Conservation (phyloP, 2,888 invertebrate genomes). For the Elysia crispata region DNA sequence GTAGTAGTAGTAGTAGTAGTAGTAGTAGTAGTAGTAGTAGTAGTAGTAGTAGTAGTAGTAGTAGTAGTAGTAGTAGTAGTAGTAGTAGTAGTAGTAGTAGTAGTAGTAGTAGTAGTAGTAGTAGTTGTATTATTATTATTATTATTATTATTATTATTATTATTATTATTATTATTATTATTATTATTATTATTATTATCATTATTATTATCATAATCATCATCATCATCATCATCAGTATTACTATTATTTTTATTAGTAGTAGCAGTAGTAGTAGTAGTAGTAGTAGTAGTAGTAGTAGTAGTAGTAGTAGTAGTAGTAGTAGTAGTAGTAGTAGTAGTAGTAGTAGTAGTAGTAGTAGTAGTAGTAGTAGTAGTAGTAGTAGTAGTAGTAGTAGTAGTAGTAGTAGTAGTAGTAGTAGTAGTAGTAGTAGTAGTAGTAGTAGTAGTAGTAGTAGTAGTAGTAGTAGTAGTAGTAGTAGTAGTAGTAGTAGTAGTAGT, state of each 20-base stretch:
- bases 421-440: constrained; percentile 31
- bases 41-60: constrained; percentile 31
- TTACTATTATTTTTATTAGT: too few relatives aligned
- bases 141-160: not conserved
- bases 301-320: constrained; percentile 31
- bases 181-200: too few relatives aligned
- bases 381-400: constrained; percentile 25
- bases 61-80: constrained; percentile 31
- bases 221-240: too few relatives aligned
- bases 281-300: constrained; percentile 31
- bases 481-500: not conserved
- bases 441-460: constrained; percentile 31
- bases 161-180: not conserved
- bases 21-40: constrained; percentile 25
- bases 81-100: constrained; percentile 31
- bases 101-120: too few relatives aligned
- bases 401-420: constrained; percentile 31
- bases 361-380: constrained; percentile 31
- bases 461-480: constrained; percentile 24
- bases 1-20: constrained; percentile 31
- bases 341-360: constrained; percentile 31
- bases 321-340: constrained; percentile 30
- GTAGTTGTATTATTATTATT: too few relatives aligned
- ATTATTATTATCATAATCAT: too few relatives aligned
- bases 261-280: too few relatives aligned